Conservation (phyloP, 2,888 invertebrate species). For the Scaeva pyrastri region DNA sequence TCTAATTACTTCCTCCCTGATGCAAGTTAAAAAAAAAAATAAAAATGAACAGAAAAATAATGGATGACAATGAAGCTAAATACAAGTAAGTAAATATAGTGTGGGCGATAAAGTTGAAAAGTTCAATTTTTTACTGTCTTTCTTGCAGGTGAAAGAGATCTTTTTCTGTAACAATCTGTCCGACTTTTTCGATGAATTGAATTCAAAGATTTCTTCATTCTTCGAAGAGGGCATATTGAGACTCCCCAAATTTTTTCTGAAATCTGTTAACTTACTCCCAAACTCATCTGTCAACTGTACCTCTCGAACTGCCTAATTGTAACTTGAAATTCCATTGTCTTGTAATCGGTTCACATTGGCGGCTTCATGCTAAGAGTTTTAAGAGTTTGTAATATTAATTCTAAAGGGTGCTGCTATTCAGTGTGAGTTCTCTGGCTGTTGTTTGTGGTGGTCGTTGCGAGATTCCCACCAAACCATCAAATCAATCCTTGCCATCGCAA, state of each 20-base stretch:
- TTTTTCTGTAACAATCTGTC: too few species aligned
- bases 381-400: constrained; percentile 51
- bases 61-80: constrained; percentile 53
- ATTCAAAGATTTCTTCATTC: too few species aligned
- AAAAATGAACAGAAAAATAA: constrained; percentile 1
- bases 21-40: constrained; percentile 10
- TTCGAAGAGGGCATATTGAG: too few species aligned
- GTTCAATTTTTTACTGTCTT: too few species aligned
- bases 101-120: neutral
- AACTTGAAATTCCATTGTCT: constrained; percentile 69
- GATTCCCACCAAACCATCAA: constrained; percentile 42
- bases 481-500: constrained; percentile 44
- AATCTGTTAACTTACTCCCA: too few species aligned
- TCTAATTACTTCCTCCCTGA: constrained; percentile 72
- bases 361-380: constrained; percentile 10
- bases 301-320: neutral
- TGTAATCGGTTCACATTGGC: constrained; percentile 67
- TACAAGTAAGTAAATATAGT: constrained; percentile 23
- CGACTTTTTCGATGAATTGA: too few species aligned
- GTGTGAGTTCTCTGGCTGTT: neutral
- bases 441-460: constrained; percentile 11
- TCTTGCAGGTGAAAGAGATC: too few species aligned
- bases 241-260: too few species aligned
- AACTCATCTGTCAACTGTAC: too few species aligned
- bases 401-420: constrained; percentile 20